phyloP scores from a whole-genome alignment of 2,797 vertebrate genomes.

The Falco cherrug region DNA sequence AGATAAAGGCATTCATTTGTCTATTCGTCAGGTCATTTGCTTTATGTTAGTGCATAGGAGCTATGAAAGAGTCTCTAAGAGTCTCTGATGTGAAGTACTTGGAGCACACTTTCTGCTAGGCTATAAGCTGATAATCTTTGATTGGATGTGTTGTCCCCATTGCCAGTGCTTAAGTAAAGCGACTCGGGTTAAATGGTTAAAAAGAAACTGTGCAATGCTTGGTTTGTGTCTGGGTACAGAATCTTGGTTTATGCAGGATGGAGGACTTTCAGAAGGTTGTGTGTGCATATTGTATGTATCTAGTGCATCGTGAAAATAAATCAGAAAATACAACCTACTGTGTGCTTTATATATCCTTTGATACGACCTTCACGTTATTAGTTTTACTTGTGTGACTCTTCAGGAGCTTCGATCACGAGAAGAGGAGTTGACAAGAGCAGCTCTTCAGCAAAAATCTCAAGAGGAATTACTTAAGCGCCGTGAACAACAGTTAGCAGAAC shows the following conservation, averaged over 20 bases:
- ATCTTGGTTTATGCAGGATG: background rate
- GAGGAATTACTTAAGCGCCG: slow-evolving; percentile 90
- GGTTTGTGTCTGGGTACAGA: background rate
- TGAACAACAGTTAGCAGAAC: slow-evolving; percentile 91
- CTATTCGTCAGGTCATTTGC: background rate
- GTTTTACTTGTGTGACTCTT: background rate
- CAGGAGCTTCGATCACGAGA: slow-evolving; percentile 94
- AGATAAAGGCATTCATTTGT: slow-evolving; percentile 7
- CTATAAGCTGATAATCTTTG: background rate
- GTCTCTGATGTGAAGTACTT: background rate
- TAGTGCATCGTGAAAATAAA: background rate
- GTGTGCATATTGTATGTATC: background rate
- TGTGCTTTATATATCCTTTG: background rate
- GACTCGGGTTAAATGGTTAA: background rate
- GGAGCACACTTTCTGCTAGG: background rate
- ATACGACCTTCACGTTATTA: background rate
- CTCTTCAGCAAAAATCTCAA: slow-evolving; percentile 95
- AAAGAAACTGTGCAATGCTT: background rate
- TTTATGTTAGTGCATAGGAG: background rate
- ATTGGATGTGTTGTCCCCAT: background rate
- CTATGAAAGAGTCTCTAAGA: background rate
- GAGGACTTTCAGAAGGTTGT: background rate
- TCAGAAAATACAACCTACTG: background rate
- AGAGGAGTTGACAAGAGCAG: slow-evolving; percentile 90
- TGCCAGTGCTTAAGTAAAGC: background rate